Evolutionary conservation across 2,888 invertebrate species (phyloP).

Genomic region (Xestia sexstrigata): DNA sequence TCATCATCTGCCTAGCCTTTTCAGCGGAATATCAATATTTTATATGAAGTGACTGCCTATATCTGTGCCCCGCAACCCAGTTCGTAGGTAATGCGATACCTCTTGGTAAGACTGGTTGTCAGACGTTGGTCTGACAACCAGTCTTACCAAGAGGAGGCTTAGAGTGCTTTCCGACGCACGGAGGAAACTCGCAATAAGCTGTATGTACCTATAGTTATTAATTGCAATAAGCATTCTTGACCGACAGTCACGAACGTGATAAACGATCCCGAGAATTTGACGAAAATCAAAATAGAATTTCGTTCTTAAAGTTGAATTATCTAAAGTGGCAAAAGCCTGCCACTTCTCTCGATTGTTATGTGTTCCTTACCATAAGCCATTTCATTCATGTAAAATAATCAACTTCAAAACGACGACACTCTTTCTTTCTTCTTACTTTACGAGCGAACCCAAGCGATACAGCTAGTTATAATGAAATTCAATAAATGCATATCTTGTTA

Average conservation of each 20-base stretch:
- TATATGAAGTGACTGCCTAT: too few species aligned
- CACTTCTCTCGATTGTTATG: background rate
- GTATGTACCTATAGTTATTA: too few species aligned
- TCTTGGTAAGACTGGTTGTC: too few species aligned
- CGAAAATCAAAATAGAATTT: background rate
- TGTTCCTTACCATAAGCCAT: background rate
- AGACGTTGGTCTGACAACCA: too few species aligned
- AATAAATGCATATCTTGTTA: slow-evolving; percentile 31
- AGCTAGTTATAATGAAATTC: slow-evolving; percentile 3
- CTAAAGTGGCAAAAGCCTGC: background rate
- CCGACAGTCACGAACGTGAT: background rate
- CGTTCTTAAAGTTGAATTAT: background rate
- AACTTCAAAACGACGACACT: background rate
- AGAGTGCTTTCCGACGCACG: too few species aligned
- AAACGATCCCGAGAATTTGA: background rate
- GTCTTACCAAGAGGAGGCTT: too few species aligned
- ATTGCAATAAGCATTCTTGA: background rate
- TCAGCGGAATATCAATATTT: too few species aligned
- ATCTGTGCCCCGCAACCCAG: too few species aligned
- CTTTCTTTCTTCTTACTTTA: background rate
- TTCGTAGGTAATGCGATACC: too few species aligned
- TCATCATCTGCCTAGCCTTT: too few species aligned
- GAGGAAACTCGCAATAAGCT: background rate
- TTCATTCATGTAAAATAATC: background rate
- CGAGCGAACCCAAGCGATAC: too few species aligned